Evolutionary conservation across 2,888 invertebrate species (phyloP).

Genomic region (Orchesellides sinensis): DNA sequence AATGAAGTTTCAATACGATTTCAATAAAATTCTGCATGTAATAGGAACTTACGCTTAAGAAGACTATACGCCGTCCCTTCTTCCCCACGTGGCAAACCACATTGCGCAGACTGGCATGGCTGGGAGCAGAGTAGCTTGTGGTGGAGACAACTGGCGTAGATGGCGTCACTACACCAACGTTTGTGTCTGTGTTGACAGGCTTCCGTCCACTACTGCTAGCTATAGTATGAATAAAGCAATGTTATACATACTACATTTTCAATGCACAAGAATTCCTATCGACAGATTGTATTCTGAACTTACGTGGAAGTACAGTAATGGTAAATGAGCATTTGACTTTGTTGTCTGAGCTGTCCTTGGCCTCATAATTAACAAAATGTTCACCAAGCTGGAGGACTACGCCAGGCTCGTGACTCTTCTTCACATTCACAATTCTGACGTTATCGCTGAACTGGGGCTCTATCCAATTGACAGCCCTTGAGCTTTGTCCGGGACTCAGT

Average conservation of each 20-base stretch:
- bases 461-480: slow-evolving; percentile 78
- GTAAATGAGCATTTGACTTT: slow-evolving; percentile 78
- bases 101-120: slow-evolving; percentile 71
- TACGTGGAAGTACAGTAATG: slow-evolving; percentile 72
- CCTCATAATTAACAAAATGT: slow-evolving; percentile 79
- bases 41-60: slow-evolving; percentile 68
- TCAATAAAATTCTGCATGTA: neutral
- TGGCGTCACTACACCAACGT: slow-evolving; percentile 49
- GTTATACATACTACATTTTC: neutral
- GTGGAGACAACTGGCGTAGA: slow-evolving; percentile 23
- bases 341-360: slow-evolving; percentile 79
- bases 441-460: slow-evolving; percentile 79
- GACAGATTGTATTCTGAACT: neutral
- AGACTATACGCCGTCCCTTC: slow-evolving; percentile 74
- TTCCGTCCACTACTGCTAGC: slow-evolving; percentile 49
- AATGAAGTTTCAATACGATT: too few species aligned
- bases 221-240: neutral
- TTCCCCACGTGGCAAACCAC: slow-evolving; percentile 75
- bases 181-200: slow-evolving; percentile 71
- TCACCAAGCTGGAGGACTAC: slow-evolving; percentile 77
- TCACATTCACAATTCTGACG: slow-evolving; percentile 76
- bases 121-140: slow-evolving; percentile 64
- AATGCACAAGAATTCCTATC: too few species aligned
- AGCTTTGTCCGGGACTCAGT: slow-evolving; percentile 76
- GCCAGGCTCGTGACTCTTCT: slow-evolving; percentile 77